Conservation (phyloP, 2,113 vertebrate species). For the Shinisaurus crocodilurus region DNA sequence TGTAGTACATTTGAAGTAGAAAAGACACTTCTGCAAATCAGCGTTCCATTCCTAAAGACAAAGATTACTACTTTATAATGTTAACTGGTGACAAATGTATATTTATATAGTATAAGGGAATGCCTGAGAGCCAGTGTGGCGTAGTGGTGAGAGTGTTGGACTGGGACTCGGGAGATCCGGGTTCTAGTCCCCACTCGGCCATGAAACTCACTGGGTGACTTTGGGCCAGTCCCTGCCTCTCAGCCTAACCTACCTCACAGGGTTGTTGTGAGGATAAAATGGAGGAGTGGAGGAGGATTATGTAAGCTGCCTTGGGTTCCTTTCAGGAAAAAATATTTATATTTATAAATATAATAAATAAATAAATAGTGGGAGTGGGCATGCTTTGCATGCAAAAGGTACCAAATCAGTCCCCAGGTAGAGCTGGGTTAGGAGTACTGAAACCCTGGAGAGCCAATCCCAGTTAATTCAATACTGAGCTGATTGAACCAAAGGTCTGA, state of each 20-base stretch:
- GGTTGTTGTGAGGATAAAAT: no score
- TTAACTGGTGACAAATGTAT: background rate
- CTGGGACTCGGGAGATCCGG: no score
- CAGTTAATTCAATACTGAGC: background rate
- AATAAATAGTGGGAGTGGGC: background rate
- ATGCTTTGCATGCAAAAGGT: background rate
- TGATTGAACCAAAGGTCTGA: background rate
- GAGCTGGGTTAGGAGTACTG: background rate
- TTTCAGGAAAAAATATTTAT: no score
- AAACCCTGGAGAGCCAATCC: background rate
- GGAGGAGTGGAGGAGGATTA: no score
- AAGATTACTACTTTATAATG: background rate
- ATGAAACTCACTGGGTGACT: no score
- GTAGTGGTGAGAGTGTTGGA: no score
- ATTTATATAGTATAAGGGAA: background rate
- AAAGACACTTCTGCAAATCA: background rate
- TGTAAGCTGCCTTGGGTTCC: no score
- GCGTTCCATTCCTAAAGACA: background rate
- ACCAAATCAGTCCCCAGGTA: background rate
- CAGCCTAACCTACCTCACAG: no score
- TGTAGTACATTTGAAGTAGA: background rate
- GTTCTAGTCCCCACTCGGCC: no score
- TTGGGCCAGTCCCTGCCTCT: no score
- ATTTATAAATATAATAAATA: no score
- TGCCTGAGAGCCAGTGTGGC: no score